Evolutionary conservation across 2,888 invertebrate genomes (phyloP), one percentile per base, ranked within the genome.

Genomic region (Archips xylosteana): DNA sequence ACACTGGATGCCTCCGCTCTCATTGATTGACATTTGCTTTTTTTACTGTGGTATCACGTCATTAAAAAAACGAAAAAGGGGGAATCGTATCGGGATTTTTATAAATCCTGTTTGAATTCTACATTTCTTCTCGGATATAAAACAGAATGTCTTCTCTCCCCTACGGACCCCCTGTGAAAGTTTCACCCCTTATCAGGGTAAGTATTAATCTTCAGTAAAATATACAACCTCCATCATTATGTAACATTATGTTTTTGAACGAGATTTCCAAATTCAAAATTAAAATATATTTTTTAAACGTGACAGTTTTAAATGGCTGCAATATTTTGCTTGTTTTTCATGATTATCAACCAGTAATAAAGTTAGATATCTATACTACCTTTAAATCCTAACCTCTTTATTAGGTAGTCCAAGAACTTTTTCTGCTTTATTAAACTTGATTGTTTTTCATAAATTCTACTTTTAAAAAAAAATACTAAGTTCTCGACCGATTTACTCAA

Each of bases 161-260:
- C 13, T 94, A 80, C 80, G 95, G 95, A 87, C 95, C 97, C 82
- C 97, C 98, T 80, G 96, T 97, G 77, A 95, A 96, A 85, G 97
- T 98, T 78, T 97, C 97, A 67, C 97, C 98, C 68, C 90, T 97
- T 72, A 98, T 98, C 86, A 97, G 96, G 95, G 97, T 97, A 95
- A 93, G 82, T 87, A 81, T 78, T 73, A 66, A 61, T 74, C 74
- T 66, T 36, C 72, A 60, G 15, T 60, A 57, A 47, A 54, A 47
- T 71, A 71, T 72, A 60, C 72, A 65, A 72, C 70, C 61, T 39
- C 70, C 59, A 66, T 66, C 77, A 86, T 89, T 89, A 91, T 90
- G 89, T 91, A 91, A 90, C 83, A 83, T 77, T 78, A 77, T 85
- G 83, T 87, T 86, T 86, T 85, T 75, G 76, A 83, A 83, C 78